These are phyloP conservation scores for Clitarchus hookeri DNA, from an alignment of 2,888 invertebrate genomes.

Conservation along the genomic window DNA sequence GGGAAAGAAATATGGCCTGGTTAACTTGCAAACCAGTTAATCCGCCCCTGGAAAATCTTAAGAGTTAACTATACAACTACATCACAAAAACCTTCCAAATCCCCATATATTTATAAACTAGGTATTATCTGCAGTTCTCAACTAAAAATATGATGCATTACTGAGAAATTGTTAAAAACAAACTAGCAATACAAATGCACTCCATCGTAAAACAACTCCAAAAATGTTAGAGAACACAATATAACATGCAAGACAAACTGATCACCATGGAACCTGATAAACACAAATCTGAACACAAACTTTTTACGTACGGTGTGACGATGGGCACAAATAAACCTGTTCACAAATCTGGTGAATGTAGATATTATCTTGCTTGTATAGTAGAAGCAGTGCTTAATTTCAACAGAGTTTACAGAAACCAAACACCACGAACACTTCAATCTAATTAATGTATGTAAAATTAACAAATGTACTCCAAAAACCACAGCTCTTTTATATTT, in stretches of 20 bases:
- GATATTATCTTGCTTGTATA: constrained; percentile 2
- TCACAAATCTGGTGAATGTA: background rate
- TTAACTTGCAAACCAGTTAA: no score
- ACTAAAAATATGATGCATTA: no score
- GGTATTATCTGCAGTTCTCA: no score
- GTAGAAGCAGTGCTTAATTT: background rate
- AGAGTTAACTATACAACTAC: no score
- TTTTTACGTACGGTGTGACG: background rate
- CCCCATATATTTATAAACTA: no score
- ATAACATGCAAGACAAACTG: background rate
- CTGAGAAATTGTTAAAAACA: no score
- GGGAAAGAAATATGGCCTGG: no score
- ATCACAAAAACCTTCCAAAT: no score
- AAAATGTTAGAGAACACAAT: background rate
- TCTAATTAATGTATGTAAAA: background rate
- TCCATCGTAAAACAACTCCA: background rate
- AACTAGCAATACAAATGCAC: background rate
- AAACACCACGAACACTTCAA: background rate
- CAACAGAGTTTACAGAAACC: background rate
- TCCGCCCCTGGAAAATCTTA: no score
- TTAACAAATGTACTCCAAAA: background rate
- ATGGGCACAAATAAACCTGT: background rate
- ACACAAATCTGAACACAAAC: background rate
- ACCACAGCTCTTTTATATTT: background rate
- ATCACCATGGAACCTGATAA: background rate